These are phyloP conservation scores for Muscicapa comitata DNA, from an alignment of 2,797 vertebrate genomes.

Conservation along the genomic window DNA sequence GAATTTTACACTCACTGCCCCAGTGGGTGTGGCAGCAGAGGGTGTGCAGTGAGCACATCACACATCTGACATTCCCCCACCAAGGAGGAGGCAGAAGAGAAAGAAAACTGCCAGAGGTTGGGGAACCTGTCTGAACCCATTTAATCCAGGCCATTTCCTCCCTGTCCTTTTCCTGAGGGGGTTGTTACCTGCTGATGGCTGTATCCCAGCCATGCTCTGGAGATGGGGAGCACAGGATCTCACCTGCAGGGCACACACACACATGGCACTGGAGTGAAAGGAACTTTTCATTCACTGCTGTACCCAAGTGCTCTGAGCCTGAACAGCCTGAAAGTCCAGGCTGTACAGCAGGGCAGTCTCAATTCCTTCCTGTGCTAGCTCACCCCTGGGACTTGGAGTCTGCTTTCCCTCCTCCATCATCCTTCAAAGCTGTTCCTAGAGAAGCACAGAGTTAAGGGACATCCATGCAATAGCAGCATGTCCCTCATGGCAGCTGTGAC, in stretches of 20 bases:
- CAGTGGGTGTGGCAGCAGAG: background rate
- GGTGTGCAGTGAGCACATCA: background rate
- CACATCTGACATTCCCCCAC: background rate
- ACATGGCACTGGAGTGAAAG: background rate
- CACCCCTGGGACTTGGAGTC: background rate
- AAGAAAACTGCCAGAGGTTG: background rate
- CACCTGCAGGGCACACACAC: background rate
- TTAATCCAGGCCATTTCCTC: background rate
- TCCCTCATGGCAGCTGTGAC: background rate
- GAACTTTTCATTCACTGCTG: background rate
- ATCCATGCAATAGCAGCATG: fast-evolving
- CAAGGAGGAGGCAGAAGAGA: background rate
- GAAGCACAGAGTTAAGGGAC: background rate
- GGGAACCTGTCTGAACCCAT: background rate
- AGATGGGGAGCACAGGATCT: background rate
- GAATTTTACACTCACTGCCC: background rate
- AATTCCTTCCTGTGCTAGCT: background rate
- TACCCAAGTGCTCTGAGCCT: background rate
- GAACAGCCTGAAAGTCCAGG: background rate
- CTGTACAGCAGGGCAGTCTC: background rate
- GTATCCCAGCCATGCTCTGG: background rate
- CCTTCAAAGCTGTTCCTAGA: background rate
- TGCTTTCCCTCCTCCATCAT: background rate
- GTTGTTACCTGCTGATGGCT: background rate
- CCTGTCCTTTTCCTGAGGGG: background rate